Evolutionary conservation across 1,140 invertebrate species (phyloP).

Genomic region (Mylabris phalerata): DNA sequence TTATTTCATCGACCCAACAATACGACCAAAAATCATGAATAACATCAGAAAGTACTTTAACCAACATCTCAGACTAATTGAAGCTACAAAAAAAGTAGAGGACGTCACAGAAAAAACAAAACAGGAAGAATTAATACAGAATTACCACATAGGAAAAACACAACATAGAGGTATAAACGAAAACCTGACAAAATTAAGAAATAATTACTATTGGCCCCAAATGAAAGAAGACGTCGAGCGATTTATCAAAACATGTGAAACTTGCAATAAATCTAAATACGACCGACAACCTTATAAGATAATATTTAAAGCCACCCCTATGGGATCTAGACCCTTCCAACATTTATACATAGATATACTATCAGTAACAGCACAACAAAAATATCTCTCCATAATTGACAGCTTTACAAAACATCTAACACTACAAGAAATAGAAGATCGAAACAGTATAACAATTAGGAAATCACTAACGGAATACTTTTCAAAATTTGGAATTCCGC

Average conservation of each 20-base stretch:
- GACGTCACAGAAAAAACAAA: background rate
- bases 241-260: background rate
- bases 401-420: background rate
- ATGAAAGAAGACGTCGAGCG: background rate
- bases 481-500: too few species aligned
- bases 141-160: background rate
- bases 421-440: too few species aligned
- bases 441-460: too few species aligned
- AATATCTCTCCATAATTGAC: background rate
- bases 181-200: background rate
- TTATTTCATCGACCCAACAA: too few species aligned
- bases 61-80: background rate
- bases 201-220: background rate
- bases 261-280: background rate
- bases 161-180: background rate
- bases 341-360: background rate
- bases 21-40: background rate
- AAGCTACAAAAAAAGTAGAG: background rate
- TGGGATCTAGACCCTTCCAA: background rate
- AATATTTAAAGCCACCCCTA: background rate
- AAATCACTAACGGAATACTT: too few species aligned
- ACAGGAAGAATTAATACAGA: background rate
- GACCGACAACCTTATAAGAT: conserved; percentile 1
- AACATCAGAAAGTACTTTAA: background rate
- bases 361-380: background rate